Percentiles rank a stretch among this genome's conserved stretches.
Evolutionary conservation across 1,140 invertebrate species (phyloP).

Genomic region (Frieseomelitta varia): DNA sequence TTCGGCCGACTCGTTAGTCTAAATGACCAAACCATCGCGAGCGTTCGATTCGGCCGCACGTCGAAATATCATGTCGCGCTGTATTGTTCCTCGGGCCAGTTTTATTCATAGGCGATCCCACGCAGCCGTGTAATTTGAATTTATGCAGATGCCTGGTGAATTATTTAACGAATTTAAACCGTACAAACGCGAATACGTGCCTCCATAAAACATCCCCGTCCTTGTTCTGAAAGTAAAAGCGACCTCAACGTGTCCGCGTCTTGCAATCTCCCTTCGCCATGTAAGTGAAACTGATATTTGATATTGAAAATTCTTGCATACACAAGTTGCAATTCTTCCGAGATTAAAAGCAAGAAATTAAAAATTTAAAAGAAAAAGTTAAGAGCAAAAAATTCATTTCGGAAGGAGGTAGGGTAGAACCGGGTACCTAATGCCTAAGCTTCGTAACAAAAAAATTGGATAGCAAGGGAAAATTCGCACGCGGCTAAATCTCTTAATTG

Average conservation of each 20-base stretch:
- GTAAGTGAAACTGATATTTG: too few species aligned
- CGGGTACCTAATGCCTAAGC: too few species aligned
- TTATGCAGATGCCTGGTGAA: conserved; percentile 55
- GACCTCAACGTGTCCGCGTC: not conserved
- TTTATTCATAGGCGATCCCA: conserved; percentile 38
- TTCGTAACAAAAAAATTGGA: too few species aligned
- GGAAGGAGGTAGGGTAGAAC: too few species aligned
- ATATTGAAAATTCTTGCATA: too few species aligned
- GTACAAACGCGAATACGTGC: not conserved
- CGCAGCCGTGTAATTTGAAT: conserved; percentile 59
- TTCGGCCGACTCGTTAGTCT: conserved; percentile 27
- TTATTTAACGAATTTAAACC: conserved; percentile 30
- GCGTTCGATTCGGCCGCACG: conserved; percentile 15
- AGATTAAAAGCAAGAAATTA: too few species aligned
- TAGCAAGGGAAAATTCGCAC: too few species aligned
- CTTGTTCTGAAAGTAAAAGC: conserved; percentile 2
- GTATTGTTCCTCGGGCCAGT: conserved; percentile 50
- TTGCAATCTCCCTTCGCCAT: not conserved
- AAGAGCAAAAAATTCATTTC: too few species aligned
- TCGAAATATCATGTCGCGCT: conserved; percentile 51
- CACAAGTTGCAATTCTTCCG: too few species aligned
- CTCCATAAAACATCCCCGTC: not conserved
- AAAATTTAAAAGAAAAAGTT: too few species aligned
- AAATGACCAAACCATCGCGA: conserved; percentile 8
- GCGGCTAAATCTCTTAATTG: too few species aligned